Percentiles rank a stretch among this genome's conserved stretches.
Conservation (phyloP, 1,140 invertebrate genomes). For the Zaprionus ghesquierei region DNA sequence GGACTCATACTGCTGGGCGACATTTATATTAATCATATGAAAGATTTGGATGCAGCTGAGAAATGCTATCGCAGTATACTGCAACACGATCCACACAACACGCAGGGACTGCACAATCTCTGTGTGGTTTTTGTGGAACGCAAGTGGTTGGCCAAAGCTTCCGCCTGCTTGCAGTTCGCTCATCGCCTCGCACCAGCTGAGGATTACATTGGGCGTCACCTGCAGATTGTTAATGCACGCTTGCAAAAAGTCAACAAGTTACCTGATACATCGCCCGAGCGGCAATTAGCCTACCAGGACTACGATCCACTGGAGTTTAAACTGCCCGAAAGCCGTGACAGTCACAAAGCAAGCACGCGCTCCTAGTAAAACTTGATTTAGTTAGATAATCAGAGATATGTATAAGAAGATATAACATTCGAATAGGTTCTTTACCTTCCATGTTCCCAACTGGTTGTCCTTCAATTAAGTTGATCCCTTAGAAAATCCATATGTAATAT, state of each 20-base stretch:
- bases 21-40: slow-evolving; percentile 98
- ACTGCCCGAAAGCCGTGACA: slow-evolving; percentile 29
- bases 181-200: slow-evolving; percentile 92
- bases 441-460: not conserved
- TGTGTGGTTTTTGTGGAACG: slow-evolving; percentile 97
- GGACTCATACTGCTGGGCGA: slow-evolving; percentile 96
- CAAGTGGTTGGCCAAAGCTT: slow-evolving; percentile 91
- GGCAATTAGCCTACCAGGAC: slow-evolving; percentile 73
- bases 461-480: not conserved
- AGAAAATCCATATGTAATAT: slow-evolving; percentile 5
- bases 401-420: not conserved
- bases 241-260: slow-evolving; percentile 78
- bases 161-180: slow-evolving; percentile 91
- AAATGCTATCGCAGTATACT: slow-evolving; percentile 96
- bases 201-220: slow-evolving; percentile 94
- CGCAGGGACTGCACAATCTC: slow-evolving; percentile 97
- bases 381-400: not conserved
- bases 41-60: slow-evolving; percentile 96
- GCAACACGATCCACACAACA: slow-evolving; percentile 93
- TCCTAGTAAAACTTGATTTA: slow-evolving; percentile 44
- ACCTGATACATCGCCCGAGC: slow-evolving; percentile 74
- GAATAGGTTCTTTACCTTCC: not conserved
- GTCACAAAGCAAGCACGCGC: slow-evolving; percentile 45
- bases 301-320: slow-evolving; percentile 78
- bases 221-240: slow-evolving; percentile 83